A percentile compares a stretch with the other conserved stretches of the same genome.
phyloP scores from a whole-genome alignment of 2,797 vertebrate genomes.

The Poecilia picta region DNA sequence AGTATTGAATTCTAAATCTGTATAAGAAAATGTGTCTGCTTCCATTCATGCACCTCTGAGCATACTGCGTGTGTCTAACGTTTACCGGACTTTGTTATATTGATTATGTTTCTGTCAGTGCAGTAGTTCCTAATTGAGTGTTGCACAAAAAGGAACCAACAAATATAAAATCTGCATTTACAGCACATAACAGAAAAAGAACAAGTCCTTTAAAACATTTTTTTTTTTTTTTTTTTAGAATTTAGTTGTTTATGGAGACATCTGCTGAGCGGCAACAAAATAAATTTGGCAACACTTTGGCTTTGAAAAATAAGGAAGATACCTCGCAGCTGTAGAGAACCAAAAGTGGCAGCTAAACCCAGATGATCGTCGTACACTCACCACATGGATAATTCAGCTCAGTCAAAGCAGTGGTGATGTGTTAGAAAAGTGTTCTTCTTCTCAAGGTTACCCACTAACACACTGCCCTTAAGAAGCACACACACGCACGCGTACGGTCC shows the following conservation, averaged over 20 bases:
- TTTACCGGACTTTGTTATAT: neutral
- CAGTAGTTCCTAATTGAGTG: neutral
- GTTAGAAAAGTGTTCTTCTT: slow-evolving; percentile 48
- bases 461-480: slow-evolving; percentile 62
- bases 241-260: neutral
- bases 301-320: neutral
- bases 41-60: too few relatives aligned
- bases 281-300: neutral
- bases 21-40: neutral
- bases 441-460: slow-evolving; percentile 71
- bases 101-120: neutral
- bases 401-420: slow-evolving; percentile 16
- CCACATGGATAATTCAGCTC: slow-evolving; percentile 57
- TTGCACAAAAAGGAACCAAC: neutral
- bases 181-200: neutral
- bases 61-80: neutral
- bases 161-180: neutral
- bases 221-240: neutral
- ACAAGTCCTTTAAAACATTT: neutral
- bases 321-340: neutral
- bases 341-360: slow-evolving; percentile 12
- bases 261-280: neutral
- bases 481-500: neutral
- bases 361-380: neutral
- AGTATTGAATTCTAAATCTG: neutral